Conservation (phyloP, 2,113 vertebrate species). For the Chamaea fasciata region DNA sequence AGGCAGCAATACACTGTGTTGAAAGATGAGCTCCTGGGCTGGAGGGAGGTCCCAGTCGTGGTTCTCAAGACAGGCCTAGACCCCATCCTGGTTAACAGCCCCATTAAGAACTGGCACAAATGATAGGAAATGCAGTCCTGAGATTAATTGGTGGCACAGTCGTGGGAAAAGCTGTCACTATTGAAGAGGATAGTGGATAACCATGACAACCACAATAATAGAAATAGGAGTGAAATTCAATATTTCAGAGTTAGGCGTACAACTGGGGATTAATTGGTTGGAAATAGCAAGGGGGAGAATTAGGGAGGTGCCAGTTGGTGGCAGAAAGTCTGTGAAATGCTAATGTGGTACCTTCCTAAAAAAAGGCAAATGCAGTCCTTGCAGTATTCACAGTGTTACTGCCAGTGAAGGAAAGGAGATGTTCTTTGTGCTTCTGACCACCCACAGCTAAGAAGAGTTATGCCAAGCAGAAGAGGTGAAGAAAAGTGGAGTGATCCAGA, state of each 20-base stretch:
- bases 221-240: not conserved
- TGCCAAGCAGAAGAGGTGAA: not conserved
- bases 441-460: not conserved
- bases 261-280: not conserved
- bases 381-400: not conserved
- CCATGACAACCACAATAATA: not conserved
- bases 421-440: not conserved
- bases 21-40: not conserved
- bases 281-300: not conserved
- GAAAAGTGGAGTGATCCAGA: not conserved
- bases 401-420: not conserved
- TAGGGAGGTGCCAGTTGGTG: not conserved
- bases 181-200: not conserved
- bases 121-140: not conserved
- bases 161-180: not conserved
- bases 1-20: not conserved
- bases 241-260: not conserved
- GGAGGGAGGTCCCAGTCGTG: not conserved
- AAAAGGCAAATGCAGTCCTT: not conserved
- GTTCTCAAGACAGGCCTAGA: not conserved
- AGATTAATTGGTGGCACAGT: not conserved
- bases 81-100: not conserved
- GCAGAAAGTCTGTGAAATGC: conserved; percentile 22
- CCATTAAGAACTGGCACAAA: not conserved
- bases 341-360: not conserved